These are phyloP conservation scores for Onychomys arenicola DNA, from an alignment of 2,797 vertebrate species.

Conservation along the genomic window DNA sequence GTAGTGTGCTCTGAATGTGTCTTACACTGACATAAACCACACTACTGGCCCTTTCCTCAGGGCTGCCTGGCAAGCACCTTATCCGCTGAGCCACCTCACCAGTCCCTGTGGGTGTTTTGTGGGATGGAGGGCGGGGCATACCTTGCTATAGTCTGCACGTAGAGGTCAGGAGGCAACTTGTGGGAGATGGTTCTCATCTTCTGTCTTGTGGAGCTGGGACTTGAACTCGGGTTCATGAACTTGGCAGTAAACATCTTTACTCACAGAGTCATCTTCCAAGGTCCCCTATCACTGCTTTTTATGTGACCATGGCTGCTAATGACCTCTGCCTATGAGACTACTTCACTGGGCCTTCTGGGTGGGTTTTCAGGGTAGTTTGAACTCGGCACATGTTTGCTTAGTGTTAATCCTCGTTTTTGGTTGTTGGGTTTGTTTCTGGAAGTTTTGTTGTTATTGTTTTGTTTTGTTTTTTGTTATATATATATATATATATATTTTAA, in stretches of 20 bases:
- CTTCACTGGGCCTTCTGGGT: background rate
- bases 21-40: background rate
- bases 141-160: background rate
- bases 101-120: background rate
- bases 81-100: background rate
- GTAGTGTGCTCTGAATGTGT: background rate
- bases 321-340: background rate
- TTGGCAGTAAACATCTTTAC: background rate
- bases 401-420: background rate
- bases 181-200: background rate
- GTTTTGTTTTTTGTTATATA: no score
- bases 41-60: background rate
- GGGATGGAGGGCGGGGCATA: background rate
- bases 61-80: background rate
- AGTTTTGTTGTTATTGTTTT: background rate
- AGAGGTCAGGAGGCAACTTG: background rate
- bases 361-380: background rate
- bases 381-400: background rate
- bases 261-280: background rate
- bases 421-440: background rate
- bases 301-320: slow-evolving; percentile 25
- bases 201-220: background rate
- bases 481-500: no score
- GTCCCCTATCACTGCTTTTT: background rate
- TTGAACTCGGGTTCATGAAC: background rate